Percentiles rank a stretch among this genome's conserved stretches.
Evolutionary conservation across 1,140 invertebrate species (phyloP).

Genomic region (Drosophila eugracilis): DNA sequence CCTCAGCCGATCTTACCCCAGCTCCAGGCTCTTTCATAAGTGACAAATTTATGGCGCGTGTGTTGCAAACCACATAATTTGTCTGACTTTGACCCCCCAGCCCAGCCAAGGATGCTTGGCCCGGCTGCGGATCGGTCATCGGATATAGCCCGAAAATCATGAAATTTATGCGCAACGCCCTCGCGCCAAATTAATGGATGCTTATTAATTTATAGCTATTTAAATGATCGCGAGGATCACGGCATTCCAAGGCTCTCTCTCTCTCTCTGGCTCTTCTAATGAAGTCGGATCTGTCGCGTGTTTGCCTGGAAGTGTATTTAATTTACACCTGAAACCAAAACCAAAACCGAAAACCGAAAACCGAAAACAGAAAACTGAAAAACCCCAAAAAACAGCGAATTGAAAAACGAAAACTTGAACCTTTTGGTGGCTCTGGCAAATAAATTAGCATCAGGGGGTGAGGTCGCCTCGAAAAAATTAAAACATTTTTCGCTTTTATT

Average conservation of each 20-base stretch:
- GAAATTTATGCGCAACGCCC: conserved; percentile 77
- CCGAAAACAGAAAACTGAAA: conserved; percentile 49
- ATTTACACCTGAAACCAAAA: conserved; percentile 82
- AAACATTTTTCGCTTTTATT: conserved; percentile 65
- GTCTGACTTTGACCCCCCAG: conserved; percentile 61
- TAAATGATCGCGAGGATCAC: conserved; percentile 76
- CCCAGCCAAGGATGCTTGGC: conserved; percentile 17
- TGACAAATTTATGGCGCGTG: conserved; percentile 83
- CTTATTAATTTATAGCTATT: conserved; percentile 84
- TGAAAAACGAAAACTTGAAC: conserved; percentile 55
- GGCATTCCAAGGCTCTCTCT: conserved; percentile 52
- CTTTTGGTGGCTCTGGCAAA: conserved; percentile 64
- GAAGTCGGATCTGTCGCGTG: conserved; percentile 75
- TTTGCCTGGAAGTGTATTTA: conserved; percentile 70
- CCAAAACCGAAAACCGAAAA: conserved; percentile 26
- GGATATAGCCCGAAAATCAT: conserved; percentile 55
- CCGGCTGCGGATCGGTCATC: conserved; percentile 18
- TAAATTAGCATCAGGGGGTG: conserved; percentile 82
- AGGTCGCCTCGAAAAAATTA: conserved; percentile 60
- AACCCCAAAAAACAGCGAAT: too few species aligned
- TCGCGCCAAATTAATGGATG: conserved; percentile 80
- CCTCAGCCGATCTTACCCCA: not conserved
- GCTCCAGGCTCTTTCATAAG: conserved; percentile 46
- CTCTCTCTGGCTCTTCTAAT: conserved; percentile 47
- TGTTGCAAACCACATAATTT: conserved; percentile 81